Evolutionary conservation across 2,888 invertebrate species (phyloP), one percentile per base, ranked within the genome.

Genomic region (Agriopis marginaria): DNA sequence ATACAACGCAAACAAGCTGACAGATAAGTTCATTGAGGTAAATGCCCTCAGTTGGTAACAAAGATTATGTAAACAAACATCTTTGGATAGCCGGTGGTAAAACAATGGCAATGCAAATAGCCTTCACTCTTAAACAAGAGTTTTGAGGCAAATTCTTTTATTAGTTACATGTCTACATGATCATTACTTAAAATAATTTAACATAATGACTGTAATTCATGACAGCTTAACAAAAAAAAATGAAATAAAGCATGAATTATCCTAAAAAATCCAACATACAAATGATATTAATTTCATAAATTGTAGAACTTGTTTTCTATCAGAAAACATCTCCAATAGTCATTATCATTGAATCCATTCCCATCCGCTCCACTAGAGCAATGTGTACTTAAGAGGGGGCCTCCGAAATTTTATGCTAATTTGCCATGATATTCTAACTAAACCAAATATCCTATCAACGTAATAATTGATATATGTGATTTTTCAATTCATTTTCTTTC

Each of bases 21-120:
- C 69, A 68, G 71, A 71, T 73, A 75, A 70, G 59, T 56, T 23
- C 47, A 49, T 47, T 49, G 66, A 63, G 66, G 75, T 72, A 70
- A 73, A 72, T 54, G 73, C 23, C 70, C 73, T 63, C 45, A 47
- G 14, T 11, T 68, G 64, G 68, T 63, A 69, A 73, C 69, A 67
- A n/a, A 56, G 53, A 45, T 40, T 12, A 53, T 66, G 70, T 71
- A 73, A 70, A 71, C 63, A 75, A 59, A 51, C 47, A 56, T 68
- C 45, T 60, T 39, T 44, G 17, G 39, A 40, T 59, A 45, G 42
- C 5, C n/a, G 53, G 47, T 14, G 45, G 12, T 42, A n/a, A 45
- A 53, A 68, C 67, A 68, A 68, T 56, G 45, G 51, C 42, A 14
- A 8, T 40, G 49, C 39, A 39, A 60, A 50, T 49, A 60, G 45